A percentile compares a stretch with the other conserved stretches of the same genome.
Evolutionary conservation across 2,113 vertebrate species (phyloP).

Genomic region (Amblyornis subalaris): DNA sequence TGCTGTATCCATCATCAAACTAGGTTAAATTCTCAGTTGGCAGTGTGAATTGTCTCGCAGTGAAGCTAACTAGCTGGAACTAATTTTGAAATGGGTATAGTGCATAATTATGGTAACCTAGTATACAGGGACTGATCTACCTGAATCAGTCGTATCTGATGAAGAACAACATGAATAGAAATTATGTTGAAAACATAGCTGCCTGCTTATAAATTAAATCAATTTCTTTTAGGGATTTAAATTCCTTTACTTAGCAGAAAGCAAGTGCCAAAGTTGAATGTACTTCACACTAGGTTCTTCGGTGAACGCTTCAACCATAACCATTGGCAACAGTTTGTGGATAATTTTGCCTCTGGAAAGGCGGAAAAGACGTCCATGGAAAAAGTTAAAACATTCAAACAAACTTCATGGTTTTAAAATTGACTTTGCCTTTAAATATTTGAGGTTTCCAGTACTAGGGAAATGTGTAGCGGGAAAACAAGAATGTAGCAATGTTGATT

Average conservation of each 20-base stretch:
- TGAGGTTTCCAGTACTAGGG: not conserved
- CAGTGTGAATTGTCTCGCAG: slow-evolving; percentile 72
- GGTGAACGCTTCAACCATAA: slow-evolving; percentile 37
- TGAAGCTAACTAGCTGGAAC: slow-evolving; percentile 77
- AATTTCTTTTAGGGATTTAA: not conserved
- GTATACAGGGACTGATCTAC: slow-evolving; percentile 43
- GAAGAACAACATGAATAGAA: not conserved
- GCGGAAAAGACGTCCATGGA: slow-evolving; percentile 1
- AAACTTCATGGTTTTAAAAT: slow-evolving; percentile 36
- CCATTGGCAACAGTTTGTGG: slow-evolving; percentile 1
- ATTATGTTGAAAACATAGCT: not conserved
- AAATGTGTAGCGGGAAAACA: not conserved
- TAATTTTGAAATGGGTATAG: slow-evolving; percentile 72
- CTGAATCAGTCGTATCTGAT: slow-evolving; percentile 13
- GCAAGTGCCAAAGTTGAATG: slow-evolving; percentile 9
- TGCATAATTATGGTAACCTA: slow-evolving; percentile 56
- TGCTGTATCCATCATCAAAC: slow-evolving; percentile 73
- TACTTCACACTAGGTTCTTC: slow-evolving; percentile 40
- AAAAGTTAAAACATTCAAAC: slow-evolving; percentile 50
- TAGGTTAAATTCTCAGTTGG: slow-evolving; percentile 66
- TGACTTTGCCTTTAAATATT: not conserved
- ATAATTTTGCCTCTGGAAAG: slow-evolving; percentile 54
- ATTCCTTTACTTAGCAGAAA: slow-evolving; percentile 15
- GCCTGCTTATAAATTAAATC: not conserved
- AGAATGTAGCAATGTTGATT: not conserved